Percentiles rank a stretch among this genome's conserved stretches.
Evolutionary conservation across 2,113 vertebrate species (phyloP).

Genomic region (human (Homo sapiens)): GRCh38 chr1:18663501-18664000

Average conservation of each 20-base stretch:
- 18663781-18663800: not conserved
- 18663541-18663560: too few species aligned
- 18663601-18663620: too few species aligned
- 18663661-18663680: too few species aligned
- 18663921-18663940: not conserved
- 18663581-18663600: too few species aligned
- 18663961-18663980: not conserved
- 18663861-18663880: not conserved
- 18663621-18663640: too few species aligned
- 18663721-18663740: not conserved
- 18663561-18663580: too few species aligned
- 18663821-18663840: rapidly evolving
- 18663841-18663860: not conserved
- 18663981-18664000: rapidly evolving
- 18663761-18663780: not conserved
- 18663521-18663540: too few species aligned
- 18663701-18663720: not conserved
- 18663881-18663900: not conserved
- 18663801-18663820: too few species aligned
- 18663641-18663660: too few species aligned
- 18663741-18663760: not conserved
- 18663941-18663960: rapidly evolving
- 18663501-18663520: too few species aligned
- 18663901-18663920: rapidly evolving
- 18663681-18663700: not conserved